Evolutionary conservation across 2,888 invertebrate species (phyloP), one percentile per base, ranked within the genome.

Genomic region (Operophtera brumata): DNA sequence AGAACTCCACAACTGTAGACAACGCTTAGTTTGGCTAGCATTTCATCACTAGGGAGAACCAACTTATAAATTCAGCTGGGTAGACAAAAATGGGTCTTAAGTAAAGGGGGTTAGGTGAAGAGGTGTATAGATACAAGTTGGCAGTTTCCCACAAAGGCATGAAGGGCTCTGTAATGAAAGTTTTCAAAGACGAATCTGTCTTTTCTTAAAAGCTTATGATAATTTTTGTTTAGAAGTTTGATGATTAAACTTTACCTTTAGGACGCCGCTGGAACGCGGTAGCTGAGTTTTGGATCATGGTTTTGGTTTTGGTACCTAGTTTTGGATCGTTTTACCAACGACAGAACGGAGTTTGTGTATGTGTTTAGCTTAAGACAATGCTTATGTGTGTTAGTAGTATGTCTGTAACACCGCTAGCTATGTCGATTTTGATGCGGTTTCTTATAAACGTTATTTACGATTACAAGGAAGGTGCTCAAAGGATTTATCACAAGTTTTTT

Each of bases 121-220:
- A 0, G 2, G n/a, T 25, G 1, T 28, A 49, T 25, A 44, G 6
- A 9, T n/a, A 1, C 49, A 46, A 13, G 34, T 57, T 57, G 35
- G 48, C 6, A 42, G 26, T 44, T 37, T 11, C 34, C n/a, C 28
- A 50, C 55, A 53, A 50, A 50, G 43, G 54, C 51, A 53, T 49
- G 35, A 53, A 56, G 59, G 53, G 50, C 47, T 35, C 13, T 30
- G 47, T 51, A 60, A 57, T 60, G 59, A 60, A 53, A 57, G 52
- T 53, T 52, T 30, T 44, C 25, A 47, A 39, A 49, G 42, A 49
- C 36, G 49, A 47, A 47, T 47, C 25, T 35, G 46, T 46, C 50
- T 55, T 55, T 54, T 54, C 54, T 44, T 54, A 51, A 47, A 50
- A 55, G 47, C 39, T 55, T 55, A 47, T 35, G 50, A 47, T 50